Evolutionary conservation across 2,113 vertebrate genomes (phyloP).

Genomic region (Peromyscus leucopus): DNA sequence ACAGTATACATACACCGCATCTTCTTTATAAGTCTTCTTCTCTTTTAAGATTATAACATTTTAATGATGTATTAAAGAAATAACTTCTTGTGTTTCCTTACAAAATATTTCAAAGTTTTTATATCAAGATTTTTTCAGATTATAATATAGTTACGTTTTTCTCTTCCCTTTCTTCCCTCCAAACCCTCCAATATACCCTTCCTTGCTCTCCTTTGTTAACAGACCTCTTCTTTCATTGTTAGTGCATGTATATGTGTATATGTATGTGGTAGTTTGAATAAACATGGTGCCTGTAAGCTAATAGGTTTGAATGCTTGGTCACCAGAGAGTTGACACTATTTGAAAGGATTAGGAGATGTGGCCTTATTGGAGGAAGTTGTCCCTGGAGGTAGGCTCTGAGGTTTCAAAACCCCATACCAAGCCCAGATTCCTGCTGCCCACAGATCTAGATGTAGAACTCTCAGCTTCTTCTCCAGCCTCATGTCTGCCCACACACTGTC

Average conservation of each 20-base stretch:
- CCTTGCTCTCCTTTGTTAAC: neutral
- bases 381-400: neutral
- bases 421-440: neutral
- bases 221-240: neutral
- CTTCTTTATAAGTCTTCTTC: neutral
- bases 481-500: neutral
- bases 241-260: neutral
- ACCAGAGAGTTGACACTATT: neutral
- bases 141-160: neutral
- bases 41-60: neutral
- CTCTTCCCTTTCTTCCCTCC: neutral
- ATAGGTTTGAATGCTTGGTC: neutral
- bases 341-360: neutral
- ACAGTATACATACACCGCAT: neutral
- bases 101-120: slow-evolving; percentile 6
- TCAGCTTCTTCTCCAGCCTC: neutral
- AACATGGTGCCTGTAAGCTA: neutral
- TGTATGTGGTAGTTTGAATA: neutral
- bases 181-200: neutral
- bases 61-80: neutral
- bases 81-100: neutral
- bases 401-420: neutral
- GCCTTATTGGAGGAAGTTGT: neutral
- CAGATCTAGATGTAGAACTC: neutral
- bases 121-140: neutral